Conservation (phyloP, 1,140 invertebrate species). For the Zaprionus africanus region DNA sequence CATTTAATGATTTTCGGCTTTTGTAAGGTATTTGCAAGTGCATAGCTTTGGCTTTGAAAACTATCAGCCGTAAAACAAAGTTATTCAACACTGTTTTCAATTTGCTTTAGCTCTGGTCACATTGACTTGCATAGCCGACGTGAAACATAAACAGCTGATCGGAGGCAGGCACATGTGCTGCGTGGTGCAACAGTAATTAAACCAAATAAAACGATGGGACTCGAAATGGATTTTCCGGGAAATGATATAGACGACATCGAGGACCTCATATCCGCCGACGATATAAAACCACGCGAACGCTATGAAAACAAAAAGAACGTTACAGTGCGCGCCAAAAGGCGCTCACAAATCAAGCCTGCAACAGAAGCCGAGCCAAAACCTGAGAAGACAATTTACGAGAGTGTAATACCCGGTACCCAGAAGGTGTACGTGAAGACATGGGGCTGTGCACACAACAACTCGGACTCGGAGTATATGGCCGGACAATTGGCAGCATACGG, state of each 20-base stretch:
- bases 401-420: constrained; percentile 94
- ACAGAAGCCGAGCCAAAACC: constrained; percentile 42
- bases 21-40: constrained; percentile 1
- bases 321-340: constrained; percentile 87
- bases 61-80: background rate
- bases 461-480: constrained; percentile 99
- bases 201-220: constrained; percentile 33
- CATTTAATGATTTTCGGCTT: background rate
- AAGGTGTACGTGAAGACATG: constrained; percentile 97
- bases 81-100: constrained; percentile 40
- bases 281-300: constrained; percentile 90
- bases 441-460: constrained; percentile 98
- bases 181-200: constrained; percentile 24
- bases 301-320: constrained; percentile 89
- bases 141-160: constrained; percentile 62
- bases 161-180: constrained; percentile 52
- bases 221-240: constrained; percentile 56
- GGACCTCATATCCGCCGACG: constrained; percentile 91
- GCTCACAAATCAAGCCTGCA: constrained; percentile 56
- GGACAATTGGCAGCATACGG: constrained; percentile 95
- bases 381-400: constrained; percentile 84
- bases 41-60: constrained; percentile 4
- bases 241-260: constrained; percentile 88
- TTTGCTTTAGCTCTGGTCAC: constrained; percentile 25
- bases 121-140: background rate